A percentile compares a stretch with the other conserved stretches of the same genome.
These are phyloP conservation scores for Charanyca ferruginea DNA, from an alignment of 2,888 invertebrate genomes.

Conservation along the genomic window DNA sequence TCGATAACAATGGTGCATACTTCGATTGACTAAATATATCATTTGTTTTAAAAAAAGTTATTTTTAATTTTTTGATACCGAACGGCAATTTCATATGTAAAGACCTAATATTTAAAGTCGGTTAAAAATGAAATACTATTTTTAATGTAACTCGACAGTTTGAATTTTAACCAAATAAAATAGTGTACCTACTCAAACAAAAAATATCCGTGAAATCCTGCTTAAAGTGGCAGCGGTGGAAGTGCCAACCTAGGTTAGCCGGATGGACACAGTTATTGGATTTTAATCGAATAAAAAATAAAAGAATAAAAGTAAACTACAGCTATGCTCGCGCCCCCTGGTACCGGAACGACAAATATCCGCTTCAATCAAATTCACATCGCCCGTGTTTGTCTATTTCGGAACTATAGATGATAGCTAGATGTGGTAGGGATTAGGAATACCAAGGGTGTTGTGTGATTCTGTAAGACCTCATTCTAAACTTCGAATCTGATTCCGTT, in stretches of 20 bases:
- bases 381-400: conserved; percentile 45
- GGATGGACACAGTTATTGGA: conserved; percentile 46
- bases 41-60: no score
- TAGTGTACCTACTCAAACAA: conserved; percentile 1
- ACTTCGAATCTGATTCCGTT: no score
- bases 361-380: conserved; percentile 66
- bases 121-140: no score
- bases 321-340: conserved; percentile 24
- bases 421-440: not conserved
- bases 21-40: no score
- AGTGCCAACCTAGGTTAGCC: not conserved
- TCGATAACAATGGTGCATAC: no score
- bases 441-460: no score
- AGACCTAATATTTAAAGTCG: no score
- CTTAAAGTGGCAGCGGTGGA: no score
- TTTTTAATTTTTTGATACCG: no score
- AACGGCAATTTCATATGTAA: no score
- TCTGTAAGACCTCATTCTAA: no score
- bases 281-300: conserved; percentile 55
- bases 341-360: conserved; percentile 63
- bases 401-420: conserved; percentile 31
- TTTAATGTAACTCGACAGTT: no score
- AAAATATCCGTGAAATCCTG: conserved; percentile 6
- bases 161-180: conserved; percentile 9
- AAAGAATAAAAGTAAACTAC: conserved; percentile 47